Base-by-base conservation (phyloP, 1,140 invertebrate genomes). In the Cydia pomonella region DNA sequence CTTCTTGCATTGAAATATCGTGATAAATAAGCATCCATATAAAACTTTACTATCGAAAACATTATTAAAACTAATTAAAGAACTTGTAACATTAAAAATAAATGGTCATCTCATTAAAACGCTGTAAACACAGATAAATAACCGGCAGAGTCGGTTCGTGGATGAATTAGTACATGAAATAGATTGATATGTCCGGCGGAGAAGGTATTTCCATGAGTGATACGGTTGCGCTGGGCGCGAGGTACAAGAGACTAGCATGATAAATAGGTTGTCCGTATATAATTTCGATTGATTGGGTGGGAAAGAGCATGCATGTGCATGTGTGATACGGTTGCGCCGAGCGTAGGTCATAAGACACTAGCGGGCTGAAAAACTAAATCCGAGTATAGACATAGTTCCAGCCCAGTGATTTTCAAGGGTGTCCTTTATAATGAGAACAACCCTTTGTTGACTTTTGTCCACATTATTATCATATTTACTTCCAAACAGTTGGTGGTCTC, bases 171-270 rank as follows among this genome's bases (percentile, higher is more conserved):
- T 63, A 73, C 23, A 47, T 27, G 75, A 72, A 44, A 44, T 38
- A 63, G 73, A 76, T 81, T 76, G 80, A 80, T 79, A 83, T 72
- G 83, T 86, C 82, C 82, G 86, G 79, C 75, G 84, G 81, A 80
- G 80, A 82, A 74, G 71, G 77, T 78, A 76, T 77, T 69, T 82
- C 76, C 77, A 77, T 80, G 79, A 82, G 73, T 83, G 82, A 82
- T 85, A 84, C 81, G 79, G 81, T 84, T 85, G 73, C 73, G 41
- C 27, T 73, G n/a, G 80, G 76, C 77, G 7, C 72, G 80, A 83
- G 78, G 80, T 38, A 82, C 62, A 47, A 73, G 23, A 73, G 59
- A 33, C 29, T 6, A 44, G 76, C 73, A n/a, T n/a, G n/a, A n/a
- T n/a, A n/a, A n/a, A n/a, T n/a, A n/a, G n/a, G n/a, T n/a, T n/a